Evolutionary conservation across 2,888 invertebrate genomes (phyloP), one percentile per base, ranked within the genome.

Genomic region (Eumerus sabulonum): DNA sequence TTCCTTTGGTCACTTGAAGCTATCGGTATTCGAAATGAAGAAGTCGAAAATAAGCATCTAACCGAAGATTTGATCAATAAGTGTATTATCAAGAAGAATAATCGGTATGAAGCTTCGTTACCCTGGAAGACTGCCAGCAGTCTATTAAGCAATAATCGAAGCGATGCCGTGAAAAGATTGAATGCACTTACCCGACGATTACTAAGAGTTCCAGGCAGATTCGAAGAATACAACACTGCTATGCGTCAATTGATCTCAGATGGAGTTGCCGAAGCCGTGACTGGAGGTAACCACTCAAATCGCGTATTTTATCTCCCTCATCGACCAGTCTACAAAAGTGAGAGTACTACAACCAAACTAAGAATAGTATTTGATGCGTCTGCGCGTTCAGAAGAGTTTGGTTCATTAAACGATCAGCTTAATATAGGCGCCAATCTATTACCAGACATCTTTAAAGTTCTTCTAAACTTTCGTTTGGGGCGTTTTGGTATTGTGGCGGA

Each of bases 391-490:
- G 54, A 60, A 7, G 62, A 18, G 2, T 9, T 9, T 1, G 9
- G 18, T 0, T 71, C 62, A 3, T 50, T 71, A 0, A 72, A 72
- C 18, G 59, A 72, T 59, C 64, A 64, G n/a, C 45, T 72, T 17
- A 63, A 18, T 40, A 50, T 48, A 9, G 71, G 62, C 38, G 50
- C 48, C 14, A 71, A 71, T 14, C 19, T 71, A 51, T 19, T 72
- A 14, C 72, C 72, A 11, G 64, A 72, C 9, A 57, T 72, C 4
- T 1, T 72, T 11, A 38, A 27, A 5, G n/a, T 56, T 9, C 11
- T 51, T 0, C 36, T 71, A 0, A 62, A 71, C 14, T 71, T 68
- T 44, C 56, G 59, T 3, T 54, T 64, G 1, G 64, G 64, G 0
- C 47, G 17, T 3, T 16, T 51, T 47, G 59, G 53, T 0, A 40